Base-by-base conservation (phyloP, 2,113 vertebrate genomes). In the Machaerirhynchus nigripectus region DNA sequence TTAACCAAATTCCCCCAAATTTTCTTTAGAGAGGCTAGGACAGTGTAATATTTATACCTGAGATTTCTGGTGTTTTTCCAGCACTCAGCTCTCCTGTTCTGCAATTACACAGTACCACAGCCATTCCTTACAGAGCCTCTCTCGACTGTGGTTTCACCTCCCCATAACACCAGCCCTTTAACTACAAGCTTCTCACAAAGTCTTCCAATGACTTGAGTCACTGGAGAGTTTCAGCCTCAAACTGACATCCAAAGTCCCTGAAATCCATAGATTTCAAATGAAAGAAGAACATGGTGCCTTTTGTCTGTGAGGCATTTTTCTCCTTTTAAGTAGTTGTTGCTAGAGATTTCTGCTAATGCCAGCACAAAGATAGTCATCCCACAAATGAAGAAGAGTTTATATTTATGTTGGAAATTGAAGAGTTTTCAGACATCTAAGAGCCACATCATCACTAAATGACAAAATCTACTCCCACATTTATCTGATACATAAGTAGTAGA, bases 191-290 rank as follows among this genome's bases (percentile, higher is more conserved):
- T 39, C 0, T 0, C 46, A 61, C 63, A 77, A 83, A 92, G 13
- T 69, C 78, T 85, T 84, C 57, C 87, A 87, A 83, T 69, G 67
- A 55, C 70, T 73, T 84, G 74, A 87, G 40, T 84, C 87, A 94
- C 46, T 85, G 81, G 69, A 94, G 89, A 96, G 50, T 87, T 95
- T 91, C 93, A 95, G 59, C 81, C 39, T 84, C 86, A 78, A 31
- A 61, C 12, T 67, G 56, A 56, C 37, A 80, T 33, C 15, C 55
- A 74, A 44, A 95, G 73, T 21, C 70, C 74, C 53, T 82, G 70
- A 49, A 96, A 85, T 65, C 46, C 35, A 91, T 63, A 87, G 35
- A 57, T 83, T 85, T 88, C 55, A 68, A 59, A 16, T 37, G 46
- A 91, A 68, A 68, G 64, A 74, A 40, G 30, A 73, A 61, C 9